These are phyloP conservation scores for Drosophila acutilabella DNA, from an alignment of 2,888 invertebrate genomes.

Conservation along the genomic window DNA sequence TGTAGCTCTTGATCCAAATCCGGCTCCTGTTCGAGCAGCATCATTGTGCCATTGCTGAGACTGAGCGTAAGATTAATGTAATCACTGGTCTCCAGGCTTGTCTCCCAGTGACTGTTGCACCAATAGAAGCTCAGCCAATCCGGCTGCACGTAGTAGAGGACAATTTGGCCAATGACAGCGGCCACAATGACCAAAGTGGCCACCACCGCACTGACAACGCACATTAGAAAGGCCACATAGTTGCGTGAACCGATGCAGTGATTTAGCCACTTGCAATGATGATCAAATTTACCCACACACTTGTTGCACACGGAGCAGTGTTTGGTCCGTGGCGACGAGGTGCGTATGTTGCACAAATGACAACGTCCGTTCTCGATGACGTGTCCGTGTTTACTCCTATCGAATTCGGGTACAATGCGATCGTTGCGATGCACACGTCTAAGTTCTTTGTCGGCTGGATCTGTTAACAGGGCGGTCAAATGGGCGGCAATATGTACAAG, in stretches of 20 bases:
- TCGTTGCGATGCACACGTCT: slow-evolving; percentile 87
- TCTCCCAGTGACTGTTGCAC: slow-evolving; percentile 35
- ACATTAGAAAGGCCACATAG: slow-evolving; percentile 93
- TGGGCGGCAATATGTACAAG: slow-evolving; percentile 91
- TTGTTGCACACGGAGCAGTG: slow-evolving; percentile 99
- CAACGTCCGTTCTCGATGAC: slow-evolving; percentile 98
- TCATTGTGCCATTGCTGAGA: slow-evolving; percentile 59
- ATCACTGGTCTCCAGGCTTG: slow-evolving; percentile 42
- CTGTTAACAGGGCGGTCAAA: slow-evolving; percentile 91
- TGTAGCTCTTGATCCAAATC: slow-evolving; percentile 25
- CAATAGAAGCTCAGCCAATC: slow-evolving; percentile 86
- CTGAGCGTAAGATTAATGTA: slow-evolving; percentile 70
- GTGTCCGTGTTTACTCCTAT: slow-evolving; percentile 94
- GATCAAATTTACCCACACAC: slow-evolving; percentile 97
- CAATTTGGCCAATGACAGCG: slow-evolving; percentile 89
- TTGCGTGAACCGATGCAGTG: slow-evolving; percentile 97
- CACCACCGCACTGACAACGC: slow-evolving; percentile 91
- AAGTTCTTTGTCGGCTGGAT: slow-evolving; percentile 94
- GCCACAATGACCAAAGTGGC: slow-evolving; percentile 90
- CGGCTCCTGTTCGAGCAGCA: slow-evolving; percentile 59
- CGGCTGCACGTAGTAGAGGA: slow-evolving; percentile 88
- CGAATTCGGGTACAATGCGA: slow-evolving; percentile 92
- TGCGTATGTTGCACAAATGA: slow-evolving; percentile 94
- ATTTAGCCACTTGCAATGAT: slow-evolving; percentile 99
- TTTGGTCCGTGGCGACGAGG: slow-evolving; percentile 92